A percentile compares a stretch with the other conserved stretches of the same genome.
These are phyloP conservation scores for Lipophrys pholis DNA, from an alignment of 2,113 vertebrate genomes.

Conservation along the genomic window DNA sequence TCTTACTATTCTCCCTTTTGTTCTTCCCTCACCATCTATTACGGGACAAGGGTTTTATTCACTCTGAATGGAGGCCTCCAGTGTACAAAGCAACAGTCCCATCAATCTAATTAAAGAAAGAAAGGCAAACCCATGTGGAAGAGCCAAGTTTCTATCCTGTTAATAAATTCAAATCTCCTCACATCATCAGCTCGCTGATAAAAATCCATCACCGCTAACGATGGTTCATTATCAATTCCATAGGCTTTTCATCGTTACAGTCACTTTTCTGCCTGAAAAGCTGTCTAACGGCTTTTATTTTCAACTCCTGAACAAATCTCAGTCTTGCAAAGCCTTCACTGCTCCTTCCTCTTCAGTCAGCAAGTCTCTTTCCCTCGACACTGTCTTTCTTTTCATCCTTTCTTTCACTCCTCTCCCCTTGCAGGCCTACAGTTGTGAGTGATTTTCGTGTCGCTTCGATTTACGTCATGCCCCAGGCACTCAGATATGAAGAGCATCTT, in stretches of 20 bases:
- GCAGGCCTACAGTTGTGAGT: constrained; percentile 21
- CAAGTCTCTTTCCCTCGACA: constrained; percentile 34
- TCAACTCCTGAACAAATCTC: background rate
- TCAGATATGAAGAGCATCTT: constrained; percentile 55
- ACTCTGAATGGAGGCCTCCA: constrained; percentile 15
- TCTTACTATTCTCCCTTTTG: constrained; percentile 32
- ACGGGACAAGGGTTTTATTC: constrained; percentile 28
- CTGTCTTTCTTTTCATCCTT: constrained; percentile 21
- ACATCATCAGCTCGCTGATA: constrained; percentile 20
- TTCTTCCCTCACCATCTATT: constrained; percentile 29
- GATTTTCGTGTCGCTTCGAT: constrained; percentile 20
- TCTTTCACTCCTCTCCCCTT: constrained; percentile 11
- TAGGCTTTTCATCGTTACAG: constrained; percentile 35
- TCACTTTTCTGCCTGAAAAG: constrained; percentile 45
- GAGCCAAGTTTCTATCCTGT: constrained; percentile 13
- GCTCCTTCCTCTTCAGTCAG: constrained; percentile 30
- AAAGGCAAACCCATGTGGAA: constrained; percentile 12
- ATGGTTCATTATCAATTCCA: constrained; percentile 43
- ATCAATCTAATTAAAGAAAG: constrained; percentile 55
- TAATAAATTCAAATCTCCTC: constrained; percentile 42
- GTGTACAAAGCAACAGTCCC: constrained; percentile 8
- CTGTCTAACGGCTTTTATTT: constrained; percentile 13
- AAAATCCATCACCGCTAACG: constrained; percentile 40
- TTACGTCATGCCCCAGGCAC: constrained; percentile 6
- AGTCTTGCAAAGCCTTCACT: no score